Percentiles rank a stretch among this genome's conserved stretches.
Evolutionary conservation across 2,113 vertebrate genomes (phyloP).

Genomic region (Chaetops frenatus): DNA sequence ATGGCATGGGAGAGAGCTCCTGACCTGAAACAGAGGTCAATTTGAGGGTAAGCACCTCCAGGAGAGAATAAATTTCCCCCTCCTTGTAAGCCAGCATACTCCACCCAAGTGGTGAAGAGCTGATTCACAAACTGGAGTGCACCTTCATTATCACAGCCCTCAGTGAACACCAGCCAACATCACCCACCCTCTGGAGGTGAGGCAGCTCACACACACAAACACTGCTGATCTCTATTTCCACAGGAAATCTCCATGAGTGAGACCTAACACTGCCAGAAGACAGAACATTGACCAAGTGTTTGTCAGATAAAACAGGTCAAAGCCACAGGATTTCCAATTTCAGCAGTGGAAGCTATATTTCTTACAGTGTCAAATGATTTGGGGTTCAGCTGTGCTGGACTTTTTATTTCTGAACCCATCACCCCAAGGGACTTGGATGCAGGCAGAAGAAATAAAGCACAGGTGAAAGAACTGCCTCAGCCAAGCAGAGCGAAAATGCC

Average conservation of each 20-base stretch:
- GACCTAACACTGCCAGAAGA: not conserved
- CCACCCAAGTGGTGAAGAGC: not conserved
- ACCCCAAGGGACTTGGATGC: not conserved
- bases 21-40: not conserved
- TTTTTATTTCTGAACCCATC: not conserved
- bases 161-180: not conserved
- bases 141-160: not conserved
- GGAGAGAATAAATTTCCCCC: not conserved
- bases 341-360: not conserved
- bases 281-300: not conserved
- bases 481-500: not conserved
- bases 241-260: not conserved
- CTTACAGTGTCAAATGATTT: not conserved
- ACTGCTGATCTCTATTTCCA: not conserved
- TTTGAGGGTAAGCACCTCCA: not conserved
- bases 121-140: not conserved
- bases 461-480: not conserved
- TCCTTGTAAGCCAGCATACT: not conserved
- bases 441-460: not conserved
- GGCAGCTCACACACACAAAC: not conserved
- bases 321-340: not conserved
- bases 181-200: not conserved
- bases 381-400: not conserved
- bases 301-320: not conserved
- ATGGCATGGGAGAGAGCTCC: not conserved